A percentile compares a stretch with the other conserved stretches of the same genome.
These are phyloP conservation scores for cattle (Bos taurus) DNA, from an alignment of 2,113 vertebrate species.

Conservation along the genomic window DNA sequence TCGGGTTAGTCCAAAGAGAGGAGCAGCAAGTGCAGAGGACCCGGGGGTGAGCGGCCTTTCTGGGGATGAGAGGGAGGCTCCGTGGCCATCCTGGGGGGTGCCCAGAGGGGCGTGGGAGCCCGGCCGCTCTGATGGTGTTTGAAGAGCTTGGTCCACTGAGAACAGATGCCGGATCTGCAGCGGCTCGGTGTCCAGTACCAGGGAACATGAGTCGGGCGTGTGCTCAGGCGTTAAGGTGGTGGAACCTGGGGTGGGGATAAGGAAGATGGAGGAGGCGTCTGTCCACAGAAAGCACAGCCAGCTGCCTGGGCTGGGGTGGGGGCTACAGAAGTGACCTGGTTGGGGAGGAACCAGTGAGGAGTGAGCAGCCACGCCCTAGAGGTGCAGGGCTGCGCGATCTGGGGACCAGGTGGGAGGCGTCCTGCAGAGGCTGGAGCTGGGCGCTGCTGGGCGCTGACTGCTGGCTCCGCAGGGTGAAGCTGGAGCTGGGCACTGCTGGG, in stretches of 20 bases:
- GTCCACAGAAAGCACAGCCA: background rate
- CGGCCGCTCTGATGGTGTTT: background rate
- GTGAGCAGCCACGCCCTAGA: background rate
- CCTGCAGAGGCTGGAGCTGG: background rate
- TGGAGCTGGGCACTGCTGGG: background rate
- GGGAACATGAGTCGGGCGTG: too few relatives aligned
- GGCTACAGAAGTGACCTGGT: background rate
- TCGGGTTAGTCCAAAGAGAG: background rate
- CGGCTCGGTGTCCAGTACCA: rapidly evolving
- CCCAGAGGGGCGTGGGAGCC: background rate
- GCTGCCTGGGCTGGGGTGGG: background rate
- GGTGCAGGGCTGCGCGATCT: rapidly evolving
- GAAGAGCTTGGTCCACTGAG: background rate
- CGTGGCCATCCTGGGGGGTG: too few relatives aligned
- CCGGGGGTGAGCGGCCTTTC: rapidly evolving
- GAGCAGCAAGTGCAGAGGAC: background rate
- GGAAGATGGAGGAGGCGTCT: background rate
- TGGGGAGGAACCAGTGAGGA: background rate
- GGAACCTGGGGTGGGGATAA: background rate
- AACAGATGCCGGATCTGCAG: background rate
- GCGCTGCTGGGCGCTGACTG: rapidly evolving
- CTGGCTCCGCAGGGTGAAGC: background rate
- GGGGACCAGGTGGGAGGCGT: background rate
- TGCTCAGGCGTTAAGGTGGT: too few relatives aligned
- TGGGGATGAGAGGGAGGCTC: background rate